A percentile compares a stretch with the other conserved stretches of the same genome.
Conservation (phyloP, 37 sponge, comb jelly and placozoan genomes). For the Oopsacas minuta region DNA sequence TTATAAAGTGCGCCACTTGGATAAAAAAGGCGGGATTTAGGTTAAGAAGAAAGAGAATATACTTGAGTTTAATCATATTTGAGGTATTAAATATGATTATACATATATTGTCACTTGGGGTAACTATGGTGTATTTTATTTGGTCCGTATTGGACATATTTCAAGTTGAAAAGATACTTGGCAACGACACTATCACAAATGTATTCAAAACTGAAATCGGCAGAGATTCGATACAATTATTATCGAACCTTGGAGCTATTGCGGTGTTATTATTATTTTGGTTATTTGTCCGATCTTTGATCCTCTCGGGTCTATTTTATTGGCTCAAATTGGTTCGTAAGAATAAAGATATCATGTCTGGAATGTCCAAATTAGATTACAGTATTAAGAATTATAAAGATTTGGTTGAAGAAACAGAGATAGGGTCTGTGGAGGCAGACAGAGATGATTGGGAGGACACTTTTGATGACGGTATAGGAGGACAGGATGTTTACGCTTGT, state of each 20-base stretch:
- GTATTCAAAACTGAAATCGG: not conserved
- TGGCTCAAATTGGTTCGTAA: not conserved
- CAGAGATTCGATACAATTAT: not conserved
- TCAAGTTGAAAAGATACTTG: not conserved
- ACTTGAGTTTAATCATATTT: not conserved
- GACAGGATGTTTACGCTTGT: not conserved
- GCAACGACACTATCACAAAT: not conserved
- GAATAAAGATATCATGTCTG: not conserved
- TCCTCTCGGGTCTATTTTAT: not conserved
- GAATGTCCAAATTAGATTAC: not conserved
- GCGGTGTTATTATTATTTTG: not conserved
- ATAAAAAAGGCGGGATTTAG: not conserved
- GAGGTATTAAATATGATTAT: not conserved
- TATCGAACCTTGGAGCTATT: not conserved
- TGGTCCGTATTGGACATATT: not conserved
- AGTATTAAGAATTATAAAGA: constrained; percentile 16
- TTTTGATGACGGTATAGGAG: not conserved
- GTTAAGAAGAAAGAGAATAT: not conserved
- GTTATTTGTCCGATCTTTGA: not conserved
- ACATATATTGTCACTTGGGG: not conserved
- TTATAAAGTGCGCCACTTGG: not conserved
- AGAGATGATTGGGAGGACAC: not conserved
- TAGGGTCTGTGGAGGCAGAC: not conserved
- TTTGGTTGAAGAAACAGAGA: not conserved
- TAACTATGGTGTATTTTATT: not conserved